Base-by-base conservation (phyloP, 2,113 vertebrate species). In the Tretioscincus oriximinensis region DNA sequence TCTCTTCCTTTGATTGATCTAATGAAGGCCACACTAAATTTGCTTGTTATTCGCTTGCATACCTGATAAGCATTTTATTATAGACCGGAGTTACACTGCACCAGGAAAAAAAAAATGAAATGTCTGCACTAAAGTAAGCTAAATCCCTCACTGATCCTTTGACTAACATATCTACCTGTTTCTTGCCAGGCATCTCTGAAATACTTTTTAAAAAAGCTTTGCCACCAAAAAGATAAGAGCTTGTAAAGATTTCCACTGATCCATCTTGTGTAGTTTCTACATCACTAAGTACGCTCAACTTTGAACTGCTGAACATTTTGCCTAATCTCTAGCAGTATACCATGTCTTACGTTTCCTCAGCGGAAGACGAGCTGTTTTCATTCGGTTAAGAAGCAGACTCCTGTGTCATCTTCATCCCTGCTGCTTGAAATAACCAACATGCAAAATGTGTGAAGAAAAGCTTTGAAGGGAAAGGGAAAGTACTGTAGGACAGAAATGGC, bases 131-230 rank as follows among this genome's bases (percentile, higher is more conserved):
- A 51, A 67, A 67, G 26, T n/a, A 73, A 73, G 31, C 26, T 45
- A 60, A 45, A 81, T 81, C 51, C 35, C 28, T 66, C 29, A 45
- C 72, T 81, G 72, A 75, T 68, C 72, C 49, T 18, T 81, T 75
- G 71, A 67, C 51, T 41, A 75, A 41, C 65, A 66, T 26, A 72
- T 73, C 28, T 47, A 73, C 41, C 18, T 65, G 35, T 31, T 31
- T 72, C 28, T 49, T 63, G 26, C 4, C 20, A 70, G 31, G 31
- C 21, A 69, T 31, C 45, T 21, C 68, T 70, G 69, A 75, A 65
- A 9, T 28, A 73, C 54, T 71, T 31, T 49, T 24, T 22, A 8
- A 49, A 58, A 35, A 24, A 31, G 29, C 45, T 72, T 11, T n/a
- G n/a, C 8, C 66, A 65, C 35, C 51, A 60, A 81, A 45, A 51